These are phyloP conservation scores for Meloe dianella DNA, from an alignment of 2,888 invertebrate species.

Conservation along the genomic window DNA sequence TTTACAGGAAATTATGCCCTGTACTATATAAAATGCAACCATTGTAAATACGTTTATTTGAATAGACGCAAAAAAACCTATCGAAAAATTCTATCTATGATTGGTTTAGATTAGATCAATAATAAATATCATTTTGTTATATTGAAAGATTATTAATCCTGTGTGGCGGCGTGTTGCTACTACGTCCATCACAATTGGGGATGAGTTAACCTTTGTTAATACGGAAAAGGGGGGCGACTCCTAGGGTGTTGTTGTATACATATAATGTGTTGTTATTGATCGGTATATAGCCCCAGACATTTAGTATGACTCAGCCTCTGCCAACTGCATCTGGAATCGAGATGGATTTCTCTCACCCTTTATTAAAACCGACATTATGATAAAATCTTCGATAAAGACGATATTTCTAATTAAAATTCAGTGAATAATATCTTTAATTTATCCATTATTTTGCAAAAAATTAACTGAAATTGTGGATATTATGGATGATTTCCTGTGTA, in stretches of 20 bases:
- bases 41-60: constrained; percentile 18
- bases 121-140: not conserved
- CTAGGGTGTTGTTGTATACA: constrained; percentile 21
- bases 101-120: not conserved
- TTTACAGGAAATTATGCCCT: constrained; percentile 32
- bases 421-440: not conserved
- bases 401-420: not conserved
- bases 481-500: constrained; percentile 3
- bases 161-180: not conserved
- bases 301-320: constrained; percentile 29
- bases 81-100: not conserved
- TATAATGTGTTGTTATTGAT: constrained; percentile 32
- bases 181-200: constrained; percentile 18
- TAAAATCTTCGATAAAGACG: not conserved
- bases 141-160: not conserved
- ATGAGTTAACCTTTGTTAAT: constrained; percentile 24
- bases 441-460: no score
- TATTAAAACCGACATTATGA: not conserved
- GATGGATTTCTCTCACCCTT: constrained; percentile 6
- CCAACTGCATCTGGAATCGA: constrained; percentile 7
- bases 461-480: no score
- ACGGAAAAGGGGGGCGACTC: constrained; percentile 21
- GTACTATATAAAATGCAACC: constrained; percentile 23
- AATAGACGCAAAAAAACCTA: not conserved
- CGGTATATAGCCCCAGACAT: constrained; percentile 31